Percentiles rank a stretch among this genome's conserved stretches.
Evolutionary conservation across 2,888 invertebrate species (phyloP).

Genomic region (Lagria hirta): DNA sequence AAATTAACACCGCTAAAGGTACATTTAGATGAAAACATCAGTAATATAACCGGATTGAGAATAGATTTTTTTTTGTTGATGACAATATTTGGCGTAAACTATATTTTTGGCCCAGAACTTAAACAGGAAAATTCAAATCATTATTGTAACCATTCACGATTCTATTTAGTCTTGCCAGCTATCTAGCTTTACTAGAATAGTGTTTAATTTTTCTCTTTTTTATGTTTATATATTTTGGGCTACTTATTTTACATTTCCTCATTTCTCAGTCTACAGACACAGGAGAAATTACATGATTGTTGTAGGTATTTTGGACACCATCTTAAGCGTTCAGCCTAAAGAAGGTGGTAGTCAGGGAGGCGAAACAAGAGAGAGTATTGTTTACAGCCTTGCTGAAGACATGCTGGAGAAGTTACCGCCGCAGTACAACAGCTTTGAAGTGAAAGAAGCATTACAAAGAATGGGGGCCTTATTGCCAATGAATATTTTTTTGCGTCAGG

Average conservation of each 20-base stretch:
- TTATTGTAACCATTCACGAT: too few relatives aligned
- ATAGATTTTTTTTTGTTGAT: too few relatives aligned
- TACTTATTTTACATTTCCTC: too few relatives aligned
- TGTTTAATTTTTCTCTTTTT: too few relatives aligned
- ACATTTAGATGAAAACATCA: constrained; percentile 7
- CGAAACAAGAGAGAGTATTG: constrained; percentile 89
- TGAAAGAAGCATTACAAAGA: constrained; percentile 81
- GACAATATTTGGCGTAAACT: neutral
- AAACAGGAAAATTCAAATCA: too few relatives aligned
- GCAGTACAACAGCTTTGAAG: constrained; percentile 87
- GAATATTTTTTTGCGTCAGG: constrained; percentile 90
- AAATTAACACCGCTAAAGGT: constrained; percentile 93
- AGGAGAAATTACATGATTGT: too few relatives aligned
- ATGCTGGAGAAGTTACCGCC: constrained; percentile 85
- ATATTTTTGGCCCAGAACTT: too few relatives aligned
- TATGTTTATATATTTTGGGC: too few relatives aligned
- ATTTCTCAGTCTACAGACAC: too few relatives aligned
- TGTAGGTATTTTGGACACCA: constrained; percentile 82
- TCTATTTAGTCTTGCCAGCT: too few relatives aligned
- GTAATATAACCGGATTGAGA: too few relatives aligned
- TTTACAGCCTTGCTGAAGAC: constrained; percentile 89
- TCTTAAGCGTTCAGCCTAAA: constrained; percentile 95
- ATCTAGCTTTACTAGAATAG: too few relatives aligned
- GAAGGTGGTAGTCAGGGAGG: constrained; percentile 89
- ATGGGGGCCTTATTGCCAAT: constrained; percentile 93